These are phyloP conservation scores for Amblyornis subalaris DNA, from an alignment of 2,113 vertebrate genomes.

Conservation along the genomic window DNA sequence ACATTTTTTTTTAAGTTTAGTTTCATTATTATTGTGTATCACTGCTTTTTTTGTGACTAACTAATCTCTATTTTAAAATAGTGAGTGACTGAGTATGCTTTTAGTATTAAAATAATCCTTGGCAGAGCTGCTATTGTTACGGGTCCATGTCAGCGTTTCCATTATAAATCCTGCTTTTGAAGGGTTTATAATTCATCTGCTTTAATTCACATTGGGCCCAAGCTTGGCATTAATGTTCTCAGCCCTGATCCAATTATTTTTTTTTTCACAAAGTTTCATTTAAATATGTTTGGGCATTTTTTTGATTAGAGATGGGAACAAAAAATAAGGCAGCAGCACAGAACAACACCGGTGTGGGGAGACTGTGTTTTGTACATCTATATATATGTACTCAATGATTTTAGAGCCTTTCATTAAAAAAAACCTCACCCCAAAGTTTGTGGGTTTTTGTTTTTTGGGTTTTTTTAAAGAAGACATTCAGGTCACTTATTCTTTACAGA, in stretches of 20 bases:
- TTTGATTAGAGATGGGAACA: background rate
- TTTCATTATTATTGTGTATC: background rate
- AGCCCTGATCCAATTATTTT: background rate
- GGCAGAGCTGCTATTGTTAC: slow-evolving; percentile 46
- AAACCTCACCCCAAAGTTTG: background rate
- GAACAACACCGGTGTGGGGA: background rate
- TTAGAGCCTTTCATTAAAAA: background rate
- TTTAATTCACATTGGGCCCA: slow-evolving; percentile 39
- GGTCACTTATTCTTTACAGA: background rate
- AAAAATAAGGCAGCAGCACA: background rate
- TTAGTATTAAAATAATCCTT: slow-evolving; percentile 54
- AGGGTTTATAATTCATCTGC: slow-evolving; percentile 44
- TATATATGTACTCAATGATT: background rate
- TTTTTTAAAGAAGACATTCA: background rate
- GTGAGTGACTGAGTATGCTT: slow-evolving; percentile 3
- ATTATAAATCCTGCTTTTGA: slow-evolving; percentile 37
- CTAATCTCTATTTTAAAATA: slow-evolving; percentile 27
- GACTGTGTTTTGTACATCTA: background rate
- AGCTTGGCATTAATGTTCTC: slow-evolving; percentile 14
- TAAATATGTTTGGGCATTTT: slow-evolving; percentile 15
- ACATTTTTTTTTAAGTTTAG: background rate
- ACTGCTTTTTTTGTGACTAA: background rate
- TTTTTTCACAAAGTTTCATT: slow-evolving; percentile 39
- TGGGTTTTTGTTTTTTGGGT: background rate
- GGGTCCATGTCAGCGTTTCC: slow-evolving; percentile 27